Base-by-base conservation (phyloP, 92 coral and sea anemone species). In the Parazoanthus atlanticus region DNA sequence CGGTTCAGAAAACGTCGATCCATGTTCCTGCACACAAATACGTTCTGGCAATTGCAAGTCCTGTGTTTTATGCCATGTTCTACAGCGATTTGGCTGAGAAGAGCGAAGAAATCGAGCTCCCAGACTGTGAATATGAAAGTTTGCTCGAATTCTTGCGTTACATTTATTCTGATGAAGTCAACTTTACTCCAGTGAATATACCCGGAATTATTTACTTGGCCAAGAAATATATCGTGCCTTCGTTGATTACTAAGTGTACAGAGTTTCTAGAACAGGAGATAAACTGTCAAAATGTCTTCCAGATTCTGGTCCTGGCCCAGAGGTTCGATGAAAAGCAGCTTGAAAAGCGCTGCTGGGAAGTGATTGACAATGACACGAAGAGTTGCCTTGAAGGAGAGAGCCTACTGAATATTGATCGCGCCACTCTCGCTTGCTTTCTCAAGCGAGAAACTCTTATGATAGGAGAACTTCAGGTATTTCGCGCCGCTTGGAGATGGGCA, bases 161-260 rank as follows among this genome's bases (percentile, higher is more conserved):
- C 78, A 75, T 93, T 3, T 92, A 93, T 49, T 84, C 91, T 26
- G 94, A 93, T 61, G 96, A 90, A 79, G 86, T 83, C 49, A 82
- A 89, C 40, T 78, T 90, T 89, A 92, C 92, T 67, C 77, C 89
- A 41, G 91, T 70, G 47, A 88, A 85, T 69, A 93, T 88, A 11
- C 81, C 91, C 29, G 92, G 88, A 85, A 61, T 94, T 32, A 52
- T 90, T 79, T 94, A 92, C 91, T 56, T 92, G 71, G 91, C 94
- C 76, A 94, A 92, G 89, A 94, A 94, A 54, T 92, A 94, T 83
- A 92, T 94, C 52, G 91, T 92, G 79, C 92, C 96, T 10, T 88
- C 92, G 21, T 90, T 94, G 83, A 74, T 91, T 1, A 82, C 75
- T 1, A 86, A 43, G 33, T 94, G 94, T 58, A 82, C 88, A 30